Evolutionary conservation across 2,797 vertebrate genomes (phyloP).

Genomic region (Alauda arvensis): DNA sequence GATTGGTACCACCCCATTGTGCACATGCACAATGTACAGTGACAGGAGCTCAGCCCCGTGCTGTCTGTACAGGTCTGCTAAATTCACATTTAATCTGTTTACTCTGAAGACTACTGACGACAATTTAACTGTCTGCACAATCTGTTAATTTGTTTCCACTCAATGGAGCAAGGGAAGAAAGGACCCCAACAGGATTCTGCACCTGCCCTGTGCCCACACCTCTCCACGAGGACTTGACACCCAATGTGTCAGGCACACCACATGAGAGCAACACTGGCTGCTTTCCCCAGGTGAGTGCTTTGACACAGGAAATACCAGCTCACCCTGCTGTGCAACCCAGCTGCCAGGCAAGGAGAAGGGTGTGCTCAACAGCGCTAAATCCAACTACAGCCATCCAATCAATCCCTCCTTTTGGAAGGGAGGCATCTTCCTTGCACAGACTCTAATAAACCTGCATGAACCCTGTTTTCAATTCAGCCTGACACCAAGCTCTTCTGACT

Average conservation of each 20-base stretch:
- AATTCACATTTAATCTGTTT: neutral
- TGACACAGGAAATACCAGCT: accelerated
- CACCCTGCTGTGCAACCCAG: neutral
- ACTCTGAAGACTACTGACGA: neutral
- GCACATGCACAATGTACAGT: neutral
- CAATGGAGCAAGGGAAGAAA: neutral
- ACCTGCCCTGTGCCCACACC: neutral
- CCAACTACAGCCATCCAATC: neutral
- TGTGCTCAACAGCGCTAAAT: neutral
- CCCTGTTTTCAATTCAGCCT: neutral
- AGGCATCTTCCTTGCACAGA: neutral
- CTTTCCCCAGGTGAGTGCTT: neutral
- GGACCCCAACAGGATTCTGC: neutral
- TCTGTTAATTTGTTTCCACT: neutral
- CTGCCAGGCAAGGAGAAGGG: neutral
- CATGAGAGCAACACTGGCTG: accelerated
- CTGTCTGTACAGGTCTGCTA: neutral
- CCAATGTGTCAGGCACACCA: neutral
- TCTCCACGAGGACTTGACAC: neutral
- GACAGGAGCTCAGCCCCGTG: neutral
- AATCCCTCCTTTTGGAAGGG: neutral
- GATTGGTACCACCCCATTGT: neutral
- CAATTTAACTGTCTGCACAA: neutral
- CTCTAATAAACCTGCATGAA: neutral
- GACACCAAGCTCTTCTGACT: neutral